phyloP scores from a whole-genome alignment of 2,797 vertebrate genomes.

The Acipenser oxyrinchus region DNA sequence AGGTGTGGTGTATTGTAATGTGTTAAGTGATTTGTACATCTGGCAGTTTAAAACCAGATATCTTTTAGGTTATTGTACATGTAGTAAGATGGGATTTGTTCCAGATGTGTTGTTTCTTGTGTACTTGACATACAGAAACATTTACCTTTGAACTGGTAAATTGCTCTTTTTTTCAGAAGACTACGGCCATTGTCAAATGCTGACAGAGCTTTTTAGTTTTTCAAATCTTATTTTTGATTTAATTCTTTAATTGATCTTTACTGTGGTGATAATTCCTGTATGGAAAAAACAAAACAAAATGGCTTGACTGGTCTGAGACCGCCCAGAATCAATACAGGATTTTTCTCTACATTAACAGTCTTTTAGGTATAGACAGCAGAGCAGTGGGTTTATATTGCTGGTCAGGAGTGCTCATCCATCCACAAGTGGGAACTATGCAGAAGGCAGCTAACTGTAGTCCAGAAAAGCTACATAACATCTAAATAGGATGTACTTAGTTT shows the following conservation, averaged over 20 bases:
- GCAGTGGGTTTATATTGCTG: no score
- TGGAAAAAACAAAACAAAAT: no score
- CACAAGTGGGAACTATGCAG: no score
- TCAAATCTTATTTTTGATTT: not conserved
- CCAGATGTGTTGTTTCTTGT: not conserved
- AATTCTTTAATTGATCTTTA: not conserved
- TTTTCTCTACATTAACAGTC: no score
- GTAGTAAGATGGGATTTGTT: not conserved
- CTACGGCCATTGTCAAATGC: not conserved
- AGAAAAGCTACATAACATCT: no score
- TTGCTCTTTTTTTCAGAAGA: not conserved
- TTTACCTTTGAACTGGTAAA: not conserved
- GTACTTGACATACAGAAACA: not conserved
- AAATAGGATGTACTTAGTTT: no score
- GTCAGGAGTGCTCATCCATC: no score
- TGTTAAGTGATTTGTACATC: not conserved
- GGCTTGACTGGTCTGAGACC: no score
- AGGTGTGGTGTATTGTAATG: not conserved
- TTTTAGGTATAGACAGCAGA: no score
- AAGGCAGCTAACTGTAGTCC: no score
- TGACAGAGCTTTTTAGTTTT: not conserved
- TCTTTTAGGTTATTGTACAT: not conserved
- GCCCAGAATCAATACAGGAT: no score
- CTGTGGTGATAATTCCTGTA: not conserved
- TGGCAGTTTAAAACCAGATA: constrained; percentile 4